Evolutionary conservation across 2,113 vertebrate genomes (phyloP), one percentile per base, ranked within the genome.

Genomic region (Salminus brasiliensis): DNA sequence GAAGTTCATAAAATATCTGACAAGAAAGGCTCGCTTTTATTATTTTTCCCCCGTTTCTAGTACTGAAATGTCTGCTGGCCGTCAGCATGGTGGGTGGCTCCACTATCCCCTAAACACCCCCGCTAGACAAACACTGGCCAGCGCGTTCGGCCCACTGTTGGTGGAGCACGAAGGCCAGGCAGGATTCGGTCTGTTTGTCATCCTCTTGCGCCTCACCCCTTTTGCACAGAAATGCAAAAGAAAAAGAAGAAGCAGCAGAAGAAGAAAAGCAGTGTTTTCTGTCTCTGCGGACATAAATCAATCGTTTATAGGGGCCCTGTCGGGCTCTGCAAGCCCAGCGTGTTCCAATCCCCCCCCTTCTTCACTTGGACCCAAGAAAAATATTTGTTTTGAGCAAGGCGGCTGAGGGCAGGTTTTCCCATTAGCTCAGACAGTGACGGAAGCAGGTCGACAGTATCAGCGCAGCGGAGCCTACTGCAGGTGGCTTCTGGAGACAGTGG

Each of bases 71-170:
- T 83, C 70, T 88, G 63, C 85, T 29, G 83, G 87, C 81, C 80
- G 85, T 85, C 78, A 79, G 83, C 91, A 82, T 90, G 89, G 93
- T 94, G 93, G 93, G 93, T 94, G 93, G 93, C 85, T 92, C 89
- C 87, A 81, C 85, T 87, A 84, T 87, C 78, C 73, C 79, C 32
- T 78, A 85, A 90, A 90, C 87, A 89, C 76, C 87, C 89, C 85
- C 84, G 88, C 89, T 88, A 92, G 84, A 90, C 86, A 93, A 91
- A 93, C 88, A 92, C 86, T 86, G 75, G 75, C 81, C 68, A 81
- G 88, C 82, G 88, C 87, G 85, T 88, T 89, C 88, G 32, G 72
- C 79, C 80, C 81, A 87, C 82, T 83, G 87, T 81, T 84, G 82
- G 85, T 69, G 87, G 86, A 88, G 88, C 86, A 85, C 82, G 76